These are phyloP conservation scores for Serrognathus titanus DNA, from an alignment of 2,888 invertebrate genomes.

Conservation along the genomic window DNA sequence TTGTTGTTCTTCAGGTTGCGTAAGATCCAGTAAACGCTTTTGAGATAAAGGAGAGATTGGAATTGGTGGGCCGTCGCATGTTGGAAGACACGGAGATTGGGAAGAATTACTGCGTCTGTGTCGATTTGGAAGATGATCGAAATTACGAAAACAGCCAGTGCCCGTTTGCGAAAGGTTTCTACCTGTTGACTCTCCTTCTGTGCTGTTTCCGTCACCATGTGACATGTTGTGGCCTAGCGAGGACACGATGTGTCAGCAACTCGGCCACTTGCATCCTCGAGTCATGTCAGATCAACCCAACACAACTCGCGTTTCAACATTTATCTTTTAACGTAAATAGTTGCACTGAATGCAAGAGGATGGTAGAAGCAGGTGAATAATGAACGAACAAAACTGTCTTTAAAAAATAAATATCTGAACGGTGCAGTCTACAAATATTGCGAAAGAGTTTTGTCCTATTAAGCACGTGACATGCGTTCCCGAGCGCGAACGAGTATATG, in stretches of 20 bases:
- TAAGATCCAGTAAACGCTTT: slow-evolving; percentile 36
- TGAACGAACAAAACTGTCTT: slow-evolving; percentile 1
- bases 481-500: slow-evolving; percentile 16
- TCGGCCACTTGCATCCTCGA: slow-evolving; percentile 31
- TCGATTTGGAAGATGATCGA: slow-evolving; percentile 62
- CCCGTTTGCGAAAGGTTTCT: slow-evolving; percentile 70
- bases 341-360: slow-evolving; percentile 4
- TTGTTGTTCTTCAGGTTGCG: slow-evolving; percentile 31
- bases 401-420: slow-evolving; percentile 1
- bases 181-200: slow-evolving; percentile 59
- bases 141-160: slow-evolving; percentile 75
- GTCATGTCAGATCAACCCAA: slow-evolving; percentile 36
- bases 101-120: slow-evolving; percentile 54
- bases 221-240: slow-evolving; percentile 85
- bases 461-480: slow-evolving; percentile 55
- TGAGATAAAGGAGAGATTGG: slow-evolving; percentile 42
- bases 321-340: slow-evolving; percentile 7
- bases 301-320: slow-evolving; percentile 20
- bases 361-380: slow-evolving; percentile 4
- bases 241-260: slow-evolving; percentile 36
- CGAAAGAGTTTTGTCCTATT: slow-evolving; percentile 7
- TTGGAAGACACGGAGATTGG: slow-evolving; percentile 51
- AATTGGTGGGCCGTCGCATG: slow-evolving; percentile 41
- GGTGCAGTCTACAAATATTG: slow-evolving; percentile 6
- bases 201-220: slow-evolving; percentile 82